phyloP scores from a whole-genome alignment of 2,113 vertebrate species.

The Triplophysa siluroides region DNA sequence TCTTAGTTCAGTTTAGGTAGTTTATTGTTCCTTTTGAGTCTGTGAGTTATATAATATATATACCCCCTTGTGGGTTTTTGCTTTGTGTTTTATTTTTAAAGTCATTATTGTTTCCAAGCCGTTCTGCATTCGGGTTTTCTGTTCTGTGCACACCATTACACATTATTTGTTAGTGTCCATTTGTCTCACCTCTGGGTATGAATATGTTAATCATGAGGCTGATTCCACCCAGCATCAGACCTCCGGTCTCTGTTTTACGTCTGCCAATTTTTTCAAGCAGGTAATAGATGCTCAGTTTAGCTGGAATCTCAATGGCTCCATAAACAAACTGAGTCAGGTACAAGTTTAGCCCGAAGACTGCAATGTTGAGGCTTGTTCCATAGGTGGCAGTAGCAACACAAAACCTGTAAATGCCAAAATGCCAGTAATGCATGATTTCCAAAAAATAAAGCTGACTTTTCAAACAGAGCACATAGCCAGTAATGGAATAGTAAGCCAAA shows the following conservation, averaged over 20 bases:
- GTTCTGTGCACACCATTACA: no score
- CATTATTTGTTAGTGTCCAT: no score
- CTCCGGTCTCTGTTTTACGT: conserved; percentile 38
- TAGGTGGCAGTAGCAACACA: conserved; percentile 55
- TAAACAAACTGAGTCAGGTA: conserved; percentile 57
- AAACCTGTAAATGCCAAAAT: conserved; percentile 45
- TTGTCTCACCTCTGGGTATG: conserved; percentile 62
- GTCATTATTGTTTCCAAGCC: no score
- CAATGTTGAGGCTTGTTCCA: conserved; percentile 58
- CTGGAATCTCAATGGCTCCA: conserved; percentile 51
- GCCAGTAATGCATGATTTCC: background rate
- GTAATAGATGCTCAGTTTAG: conserved; percentile 44
- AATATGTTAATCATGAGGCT: conserved; percentile 63
- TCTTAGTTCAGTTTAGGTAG: no score
- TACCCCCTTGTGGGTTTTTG: no score
- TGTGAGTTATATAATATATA: no score
- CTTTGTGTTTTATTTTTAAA: no score
- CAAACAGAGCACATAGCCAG: no score
- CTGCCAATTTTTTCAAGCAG: conserved; percentile 56
- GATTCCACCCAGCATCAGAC: conserved; percentile 41
- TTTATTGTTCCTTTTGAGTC: no score
- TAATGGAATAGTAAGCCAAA: no score
- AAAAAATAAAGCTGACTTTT: background rate
- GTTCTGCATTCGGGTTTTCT: no score
- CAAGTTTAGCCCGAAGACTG: conserved; percentile 53